Percentiles rank a stretch among this genome's conserved stretches.
These are phyloP conservation scores for Drosophila sturtevanti DNA, from an alignment of 1,140 invertebrate species.

Conservation along the genomic window DNA sequence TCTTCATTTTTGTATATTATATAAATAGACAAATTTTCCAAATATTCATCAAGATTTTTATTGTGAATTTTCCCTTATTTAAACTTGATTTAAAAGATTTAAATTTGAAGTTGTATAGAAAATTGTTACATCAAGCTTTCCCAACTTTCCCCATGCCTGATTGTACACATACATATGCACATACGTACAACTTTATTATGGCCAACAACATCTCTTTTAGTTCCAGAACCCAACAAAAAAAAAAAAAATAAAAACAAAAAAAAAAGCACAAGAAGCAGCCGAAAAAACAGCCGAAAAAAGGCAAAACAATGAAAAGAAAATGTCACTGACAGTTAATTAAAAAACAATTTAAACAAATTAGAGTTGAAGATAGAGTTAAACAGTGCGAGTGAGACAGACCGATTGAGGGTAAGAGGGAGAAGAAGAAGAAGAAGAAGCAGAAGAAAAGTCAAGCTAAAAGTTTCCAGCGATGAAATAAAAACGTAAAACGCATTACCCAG, in stretches of 20 bases:
- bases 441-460: not conserved
- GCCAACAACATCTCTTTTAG: conserved; percentile 62
- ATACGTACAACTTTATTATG: conserved; percentile 59
- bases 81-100: not conserved
- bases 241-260: conserved; percentile 15
- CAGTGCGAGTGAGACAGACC: conserved; percentile 37
- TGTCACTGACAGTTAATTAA: conserved; percentile 80
- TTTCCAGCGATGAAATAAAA: conserved; percentile 40
- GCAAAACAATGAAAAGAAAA: conserved; percentile 77
- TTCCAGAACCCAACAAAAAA: conserved; percentile 27
- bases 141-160: conserved; percentile 59
- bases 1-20: too few relatives aligned
- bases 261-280: conserved; percentile 9
- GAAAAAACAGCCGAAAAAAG: conserved; percentile 10
- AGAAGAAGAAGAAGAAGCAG: conserved; percentile 2
- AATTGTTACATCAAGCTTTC: conserved; percentile 7
- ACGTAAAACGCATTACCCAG: conserved; percentile 64
- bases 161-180: not conserved
- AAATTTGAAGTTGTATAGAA: not conserved
- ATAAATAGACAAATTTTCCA: too few relatives aligned
- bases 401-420: conserved; percentile 14
- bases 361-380: conserved; percentile 63
- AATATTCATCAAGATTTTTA: not conserved
- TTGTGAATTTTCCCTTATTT: not conserved
- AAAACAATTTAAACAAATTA: conserved; percentile 81